Evolutionary conservation across 2,797 vertebrate genomes (phyloP).

Genomic region (Rhadinocentrus ornatus): DNA sequence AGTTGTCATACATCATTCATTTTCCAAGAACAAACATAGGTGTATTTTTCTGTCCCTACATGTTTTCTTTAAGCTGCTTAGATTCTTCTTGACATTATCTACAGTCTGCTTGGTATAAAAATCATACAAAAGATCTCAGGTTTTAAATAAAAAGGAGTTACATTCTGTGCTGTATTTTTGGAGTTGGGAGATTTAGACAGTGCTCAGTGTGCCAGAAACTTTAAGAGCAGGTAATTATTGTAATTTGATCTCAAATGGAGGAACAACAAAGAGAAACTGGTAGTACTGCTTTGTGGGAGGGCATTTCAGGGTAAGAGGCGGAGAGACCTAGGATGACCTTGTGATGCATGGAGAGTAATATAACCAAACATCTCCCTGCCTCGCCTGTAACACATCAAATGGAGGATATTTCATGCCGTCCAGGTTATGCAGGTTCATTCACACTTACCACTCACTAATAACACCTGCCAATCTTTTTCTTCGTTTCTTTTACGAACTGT

Average conservation of each 20-base stretch:
- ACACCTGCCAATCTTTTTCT: constrained; percentile 22
- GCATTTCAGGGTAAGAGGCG: constrained; percentile 40
- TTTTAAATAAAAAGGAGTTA: constrained; percentile 41
- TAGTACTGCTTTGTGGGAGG: constrained; percentile 49
- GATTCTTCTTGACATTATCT: constrained; percentile 13
- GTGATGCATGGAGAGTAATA: constrained; percentile 36
- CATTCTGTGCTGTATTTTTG: constrained; percentile 34
- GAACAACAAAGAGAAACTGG: constrained; percentile 43
- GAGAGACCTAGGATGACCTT: constrained; percentile 58
- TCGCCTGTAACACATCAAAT: constrained; percentile 43
- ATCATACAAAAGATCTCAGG: constrained; percentile 8
- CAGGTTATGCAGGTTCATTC: constrained; percentile 38
- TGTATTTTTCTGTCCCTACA: constrained; percentile 4
- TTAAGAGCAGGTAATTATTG: constrained; percentile 58
- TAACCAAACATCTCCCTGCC: constrained; percentile 54
- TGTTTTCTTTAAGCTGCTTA: constrained; percentile 19
- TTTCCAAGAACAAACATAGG: constrained; percentile 15
- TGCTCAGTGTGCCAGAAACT: constrained; percentile 33
- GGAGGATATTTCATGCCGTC: constrained; percentile 37
- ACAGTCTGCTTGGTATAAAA: constrained; percentile 9
- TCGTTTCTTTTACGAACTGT: constrained; percentile 16
- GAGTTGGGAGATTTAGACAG: constrained; percentile 48
- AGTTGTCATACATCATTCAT: constrained; percentile 19
- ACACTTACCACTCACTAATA: constrained; percentile 28
- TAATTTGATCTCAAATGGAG: constrained; percentile 59